phyloP scores from a whole-genome alignment of 2,113 vertebrate species.

The Rhea pennata region DNA sequence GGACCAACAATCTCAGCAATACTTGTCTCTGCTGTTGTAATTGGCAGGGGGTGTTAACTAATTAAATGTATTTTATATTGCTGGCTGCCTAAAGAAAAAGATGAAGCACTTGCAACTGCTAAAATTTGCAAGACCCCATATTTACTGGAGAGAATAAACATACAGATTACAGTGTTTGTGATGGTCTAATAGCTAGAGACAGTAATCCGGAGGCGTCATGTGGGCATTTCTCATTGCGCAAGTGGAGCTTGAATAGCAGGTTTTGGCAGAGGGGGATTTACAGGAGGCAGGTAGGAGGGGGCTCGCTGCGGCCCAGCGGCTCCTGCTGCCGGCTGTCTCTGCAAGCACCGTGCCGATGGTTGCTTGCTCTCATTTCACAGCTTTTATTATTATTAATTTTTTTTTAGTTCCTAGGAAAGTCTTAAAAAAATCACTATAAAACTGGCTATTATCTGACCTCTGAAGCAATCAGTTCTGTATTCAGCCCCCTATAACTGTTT shows the following conservation, averaged over 20 bases:
- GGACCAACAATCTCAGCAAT: conserved; percentile 70
- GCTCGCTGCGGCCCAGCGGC: rapidly evolving
- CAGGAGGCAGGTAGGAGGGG: not conserved
- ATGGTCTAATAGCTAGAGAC: conserved; percentile 28
- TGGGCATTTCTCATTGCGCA: not conserved
- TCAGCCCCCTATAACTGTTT: conserved; percentile 58
- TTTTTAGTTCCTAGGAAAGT: not conserved
- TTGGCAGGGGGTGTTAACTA: conserved; percentile 76
- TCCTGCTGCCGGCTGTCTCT: not conserved
- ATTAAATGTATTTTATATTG: conserved; percentile 73
- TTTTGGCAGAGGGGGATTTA: not conserved
- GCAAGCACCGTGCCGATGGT: not conserved
- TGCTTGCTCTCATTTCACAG: not conserved
- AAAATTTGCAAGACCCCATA: conserved; percentile 56
- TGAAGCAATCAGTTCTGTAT: conserved; percentile 72
- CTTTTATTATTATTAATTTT: not conserved
- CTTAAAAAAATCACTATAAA: not conserved
- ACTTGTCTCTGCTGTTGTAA: conserved; percentile 71
- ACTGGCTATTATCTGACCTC: conserved; percentile 59
- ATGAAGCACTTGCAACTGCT: conserved; percentile 53
- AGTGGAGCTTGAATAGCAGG: not conserved
- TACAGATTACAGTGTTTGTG: not conserved
- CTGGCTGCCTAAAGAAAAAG: conserved; percentile 59
- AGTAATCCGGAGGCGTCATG: not conserved
- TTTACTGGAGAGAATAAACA: conserved; percentile 60